phyloP scores from a whole-genome alignment of 2,797 vertebrate species.

The Sebastes elongatus region DNA sequence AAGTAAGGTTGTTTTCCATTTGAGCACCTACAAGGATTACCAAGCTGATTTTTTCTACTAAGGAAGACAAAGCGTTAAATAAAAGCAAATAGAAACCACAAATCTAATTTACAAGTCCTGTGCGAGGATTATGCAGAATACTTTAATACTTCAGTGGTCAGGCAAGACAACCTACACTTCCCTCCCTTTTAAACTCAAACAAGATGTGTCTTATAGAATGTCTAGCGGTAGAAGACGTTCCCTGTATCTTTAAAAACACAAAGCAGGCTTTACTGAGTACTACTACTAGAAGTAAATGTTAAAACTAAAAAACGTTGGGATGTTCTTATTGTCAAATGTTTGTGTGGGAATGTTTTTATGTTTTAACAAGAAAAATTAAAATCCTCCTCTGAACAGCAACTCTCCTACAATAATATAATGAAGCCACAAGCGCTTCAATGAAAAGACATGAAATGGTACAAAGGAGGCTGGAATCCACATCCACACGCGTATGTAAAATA shows the following conservation, averaged over 20 bases:
- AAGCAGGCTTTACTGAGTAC: not conserved
- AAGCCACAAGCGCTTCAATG: not conserved
- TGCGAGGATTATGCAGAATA: not conserved
- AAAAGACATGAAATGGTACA: not conserved
- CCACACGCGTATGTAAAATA: not conserved
- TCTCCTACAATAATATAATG: not conserved
- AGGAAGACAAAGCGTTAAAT: not conserved
- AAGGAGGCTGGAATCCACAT: not conserved
- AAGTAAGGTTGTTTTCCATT: not conserved
- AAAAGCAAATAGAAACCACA: not conserved
- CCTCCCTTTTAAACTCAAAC: not conserved
- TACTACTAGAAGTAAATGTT: not conserved
- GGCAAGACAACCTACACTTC: not conserved
- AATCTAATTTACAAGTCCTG: not conserved
- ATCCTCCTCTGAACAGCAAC: not conserved
- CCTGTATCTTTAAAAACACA: not conserved
- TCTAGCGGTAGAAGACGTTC: not conserved
- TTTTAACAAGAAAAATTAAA: not conserved
- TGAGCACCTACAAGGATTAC: not conserved
- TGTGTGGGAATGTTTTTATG: not conserved
- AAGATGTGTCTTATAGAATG: not conserved
- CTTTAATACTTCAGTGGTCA: not conserved
- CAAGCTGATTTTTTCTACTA: not conserved
- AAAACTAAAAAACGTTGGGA: not conserved
- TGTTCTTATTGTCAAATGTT: not conserved